Evolutionary conservation across 2,113 vertebrate species (phyloP).

Genomic region (Colinus virginianus): DNA sequence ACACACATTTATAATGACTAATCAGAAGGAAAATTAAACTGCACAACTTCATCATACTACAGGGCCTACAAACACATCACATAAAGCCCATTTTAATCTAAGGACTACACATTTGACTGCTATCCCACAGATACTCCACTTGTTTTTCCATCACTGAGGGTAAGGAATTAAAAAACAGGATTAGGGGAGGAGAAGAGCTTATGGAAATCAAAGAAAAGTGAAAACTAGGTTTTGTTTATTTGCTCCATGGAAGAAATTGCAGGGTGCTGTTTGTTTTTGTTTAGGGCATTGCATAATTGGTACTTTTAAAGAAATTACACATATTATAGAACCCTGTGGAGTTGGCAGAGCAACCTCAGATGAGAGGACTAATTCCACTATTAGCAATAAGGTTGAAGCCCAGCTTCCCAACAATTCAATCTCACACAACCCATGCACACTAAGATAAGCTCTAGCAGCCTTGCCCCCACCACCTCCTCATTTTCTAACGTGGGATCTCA

Average conservation of each 20-base stretch:
- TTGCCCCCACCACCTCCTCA: accelerated
- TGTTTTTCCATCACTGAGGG: background rate
- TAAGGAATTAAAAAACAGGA: background rate
- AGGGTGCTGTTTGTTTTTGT: background rate
- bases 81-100: background rate
- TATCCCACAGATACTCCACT: background rate
- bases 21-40: background rate
- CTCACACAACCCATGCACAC: background rate
- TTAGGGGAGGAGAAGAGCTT: background rate
- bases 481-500: background rate
- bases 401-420: background rate
- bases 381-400: background rate
- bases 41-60: background rate
- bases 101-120: background rate
- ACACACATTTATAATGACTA: accelerated
- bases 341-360: background rate
- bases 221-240: background rate
- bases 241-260: background rate
- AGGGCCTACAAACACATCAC: background rate
- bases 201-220: background rate
- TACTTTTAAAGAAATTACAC: background rate
- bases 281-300: background rate
- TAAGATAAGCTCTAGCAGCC: background rate
- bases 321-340: background rate
- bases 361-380: background rate